Percentiles rank a stretch among this genome's conserved stretches.
Evolutionary conservation across 1,140 invertebrate species (phyloP).

Genomic region (Rhopalosiphum maidis): DNA sequence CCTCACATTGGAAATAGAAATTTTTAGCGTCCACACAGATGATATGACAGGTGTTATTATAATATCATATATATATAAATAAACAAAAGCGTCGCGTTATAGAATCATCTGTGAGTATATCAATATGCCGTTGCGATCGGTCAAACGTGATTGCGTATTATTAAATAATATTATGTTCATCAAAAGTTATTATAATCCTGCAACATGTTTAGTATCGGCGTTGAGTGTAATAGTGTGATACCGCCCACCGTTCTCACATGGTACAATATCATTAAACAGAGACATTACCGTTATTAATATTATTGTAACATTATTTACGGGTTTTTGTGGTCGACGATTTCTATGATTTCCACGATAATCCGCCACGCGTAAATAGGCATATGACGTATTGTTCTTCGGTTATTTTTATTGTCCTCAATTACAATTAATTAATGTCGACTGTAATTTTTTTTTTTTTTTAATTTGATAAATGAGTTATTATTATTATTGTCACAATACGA

Average conservation of each 20-base stretch:
- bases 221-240: background rate
- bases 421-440: background rate
- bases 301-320: background rate
- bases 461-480: background rate
- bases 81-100: background rate
- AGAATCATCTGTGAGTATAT: background rate
- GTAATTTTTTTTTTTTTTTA: background rate
- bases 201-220: background rate
- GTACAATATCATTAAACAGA: background rate
- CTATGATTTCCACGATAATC: background rate
- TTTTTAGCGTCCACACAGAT: background rate
- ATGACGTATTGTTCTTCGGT: background rate
- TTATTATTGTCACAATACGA: background rate
- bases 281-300: too few relatives aligned
- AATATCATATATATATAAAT: background rate
- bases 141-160: background rate
- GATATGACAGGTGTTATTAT: slow-evolving; percentile 1
- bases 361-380: background rate
- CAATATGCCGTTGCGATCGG: background rate
- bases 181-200: too few relatives aligned
- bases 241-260: background rate
- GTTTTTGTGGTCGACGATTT: background rate
- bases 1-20: background rate
- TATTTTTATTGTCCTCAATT: background rate
- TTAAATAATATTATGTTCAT: background rate